phyloP scores from a whole-genome alignment of 92 coral and sea anemone species.

The Porites cylindrica region DNA sequence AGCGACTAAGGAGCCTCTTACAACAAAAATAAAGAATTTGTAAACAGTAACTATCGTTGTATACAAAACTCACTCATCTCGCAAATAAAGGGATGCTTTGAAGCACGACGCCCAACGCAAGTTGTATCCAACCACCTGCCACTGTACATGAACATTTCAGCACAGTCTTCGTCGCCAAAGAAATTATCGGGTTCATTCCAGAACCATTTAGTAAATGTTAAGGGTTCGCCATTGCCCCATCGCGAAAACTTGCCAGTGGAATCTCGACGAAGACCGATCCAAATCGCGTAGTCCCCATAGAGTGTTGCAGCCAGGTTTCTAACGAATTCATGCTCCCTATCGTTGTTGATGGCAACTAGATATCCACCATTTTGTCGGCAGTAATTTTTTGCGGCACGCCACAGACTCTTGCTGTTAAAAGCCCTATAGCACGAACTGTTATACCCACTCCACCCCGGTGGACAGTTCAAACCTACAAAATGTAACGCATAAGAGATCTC shows the following conservation, averaged over 20 bases:
- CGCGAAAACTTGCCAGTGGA: constrained; percentile 1
- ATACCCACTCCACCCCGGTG: constrained; percentile 23
- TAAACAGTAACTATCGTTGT: background rate
- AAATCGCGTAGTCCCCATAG: constrained; percentile 27
- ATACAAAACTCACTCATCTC: constrained; percentile 31
- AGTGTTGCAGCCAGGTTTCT: constrained; percentile 11
- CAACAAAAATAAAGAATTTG: no score
- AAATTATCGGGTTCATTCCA: constrained; percentile 31
- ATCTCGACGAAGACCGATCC: constrained; percentile 57
- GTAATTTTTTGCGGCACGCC: constrained; percentile 32
- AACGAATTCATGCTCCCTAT: constrained; percentile 3
- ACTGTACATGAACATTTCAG: constrained; percentile 19
- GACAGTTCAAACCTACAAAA: constrained; percentile 6
- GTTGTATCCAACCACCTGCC: constrained; percentile 34
- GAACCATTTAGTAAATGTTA: constrained; percentile 36
- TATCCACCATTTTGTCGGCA: constrained; percentile 35
- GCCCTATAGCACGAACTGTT: constrained; percentile 34
- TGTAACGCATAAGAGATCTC: background rate
- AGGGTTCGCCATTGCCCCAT: constrained; percentile 36
- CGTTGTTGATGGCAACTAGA: constrained; percentile 38
- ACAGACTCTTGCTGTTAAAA: background rate
- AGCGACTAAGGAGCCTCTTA: background rate
- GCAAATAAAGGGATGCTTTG: constrained; percentile 36
- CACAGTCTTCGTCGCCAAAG: constrained; percentile 37
- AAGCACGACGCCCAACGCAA: constrained; percentile 8